Evolutionary conservation across 2,888 invertebrate species (phyloP).

Genomic region (Chironomus riparius): DNA sequence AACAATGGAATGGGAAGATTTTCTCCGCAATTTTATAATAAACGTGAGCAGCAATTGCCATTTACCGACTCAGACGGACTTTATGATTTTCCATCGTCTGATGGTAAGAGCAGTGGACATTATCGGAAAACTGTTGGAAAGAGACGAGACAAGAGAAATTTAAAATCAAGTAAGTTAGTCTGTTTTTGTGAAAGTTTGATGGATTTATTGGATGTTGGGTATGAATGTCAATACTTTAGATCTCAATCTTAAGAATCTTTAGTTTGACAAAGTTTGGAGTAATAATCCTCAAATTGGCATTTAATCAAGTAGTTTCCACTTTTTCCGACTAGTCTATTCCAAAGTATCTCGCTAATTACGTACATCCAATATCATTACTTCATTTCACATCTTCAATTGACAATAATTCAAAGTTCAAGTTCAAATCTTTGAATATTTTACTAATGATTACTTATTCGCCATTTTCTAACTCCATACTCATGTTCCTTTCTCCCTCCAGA

Average conservation of each 20-base stretch:
- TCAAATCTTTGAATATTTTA: too few relatives aligned
- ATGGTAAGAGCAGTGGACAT: constrained; percentile 50
- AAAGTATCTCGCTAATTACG: too few relatives aligned
- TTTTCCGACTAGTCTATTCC: too few relatives aligned
- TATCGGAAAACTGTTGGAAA: constrained; percentile 54
- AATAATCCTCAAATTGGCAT: background rate
- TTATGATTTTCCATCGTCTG: constrained; percentile 71
- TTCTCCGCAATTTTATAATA: constrained; percentile 63
- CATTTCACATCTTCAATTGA: too few relatives aligned
- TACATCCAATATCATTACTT: too few relatives aligned
- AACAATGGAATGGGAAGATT: constrained; percentile 55
- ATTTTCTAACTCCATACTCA: too few relatives aligned
- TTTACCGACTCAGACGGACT: constrained; percentile 72
- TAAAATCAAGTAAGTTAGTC: constrained; percentile 37
- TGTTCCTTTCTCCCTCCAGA: constrained; percentile 24
- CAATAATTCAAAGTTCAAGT: too few relatives aligned
- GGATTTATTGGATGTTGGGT: background rate
- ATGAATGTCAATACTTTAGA: too few relatives aligned
- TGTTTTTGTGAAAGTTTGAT: background rate
- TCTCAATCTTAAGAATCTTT: too few relatives aligned
- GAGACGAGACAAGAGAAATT: constrained; percentile 52
- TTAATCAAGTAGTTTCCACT: too few relatives aligned
- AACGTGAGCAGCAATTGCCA: constrained; percentile 52
- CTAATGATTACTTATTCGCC: too few relatives aligned
- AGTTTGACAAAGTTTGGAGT: too few relatives aligned